phyloP scores from a whole-genome alignment of 2,797 vertebrate genomes.

The Thripadectes ignobilis region DNA sequence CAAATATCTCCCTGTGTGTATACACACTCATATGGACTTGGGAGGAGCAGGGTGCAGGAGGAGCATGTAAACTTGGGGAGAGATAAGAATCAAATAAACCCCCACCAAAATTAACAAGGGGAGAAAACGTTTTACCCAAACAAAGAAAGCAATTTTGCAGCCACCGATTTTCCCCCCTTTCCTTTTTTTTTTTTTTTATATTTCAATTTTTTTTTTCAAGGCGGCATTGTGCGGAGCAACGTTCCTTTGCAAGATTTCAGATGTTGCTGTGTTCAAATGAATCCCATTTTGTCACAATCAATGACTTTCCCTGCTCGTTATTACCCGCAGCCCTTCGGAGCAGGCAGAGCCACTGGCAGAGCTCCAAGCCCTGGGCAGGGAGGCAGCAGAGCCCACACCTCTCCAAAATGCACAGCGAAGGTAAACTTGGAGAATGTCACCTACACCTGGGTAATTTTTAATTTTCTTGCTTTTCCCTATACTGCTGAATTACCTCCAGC shows the following conservation, averaged over 20 bases:
- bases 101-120: slow-evolving; percentile 16
- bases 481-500: slow-evolving; percentile 76
- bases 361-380: slow-evolving; percentile 18
- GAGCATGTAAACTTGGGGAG: not conserved
- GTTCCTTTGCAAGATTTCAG: slow-evolving; percentile 53
- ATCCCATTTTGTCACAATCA: slow-evolving; percentile 72
- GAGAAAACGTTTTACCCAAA: slow-evolving; percentile 30
- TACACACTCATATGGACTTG: fast-evolving
- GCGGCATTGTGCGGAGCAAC: not conserved
- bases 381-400: slow-evolving; percentile 17
- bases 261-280: slow-evolving; percentile 59
- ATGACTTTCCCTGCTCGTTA: slow-evolving; percentile 57
- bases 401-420: not conserved
- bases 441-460: slow-evolving; percentile 73
- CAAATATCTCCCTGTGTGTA: not conserved
- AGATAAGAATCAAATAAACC: slow-evolving; percentile 56
- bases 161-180: not conserved
- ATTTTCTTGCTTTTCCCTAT: slow-evolving; percentile 51
- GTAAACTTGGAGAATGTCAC: slow-evolving; percentile 65
- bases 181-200: not conserved
- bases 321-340: slow-evolving; percentile 54
- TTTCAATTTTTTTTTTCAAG: not conserved
- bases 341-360: slow-evolving; percentile 37
- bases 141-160: slow-evolving; percentile 60
- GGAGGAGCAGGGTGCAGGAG: not conserved